Evolutionary conservation across 2,888 invertebrate species (phyloP), one percentile per base, ranked within the genome.

Genomic region (Trissolcus japonicus): DNA sequence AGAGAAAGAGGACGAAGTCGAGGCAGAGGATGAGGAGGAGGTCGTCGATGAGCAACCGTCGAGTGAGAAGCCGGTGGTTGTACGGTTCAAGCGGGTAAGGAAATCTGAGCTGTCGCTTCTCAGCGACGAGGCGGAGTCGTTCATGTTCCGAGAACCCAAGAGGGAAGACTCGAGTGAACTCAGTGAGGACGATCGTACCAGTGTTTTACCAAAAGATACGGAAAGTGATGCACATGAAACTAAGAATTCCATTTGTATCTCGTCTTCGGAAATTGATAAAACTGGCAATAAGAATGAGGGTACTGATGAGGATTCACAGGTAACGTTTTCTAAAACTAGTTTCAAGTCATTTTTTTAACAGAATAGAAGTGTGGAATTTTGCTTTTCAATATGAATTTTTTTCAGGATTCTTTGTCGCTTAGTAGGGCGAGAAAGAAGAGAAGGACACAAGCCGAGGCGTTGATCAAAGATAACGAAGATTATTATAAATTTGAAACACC

Each of bases 111-210:
- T 96, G 59, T 93, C 93, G 0, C 92, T 94, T 59, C 88, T 96
- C 56, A 95, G 95, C 83, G 95, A 95, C 82, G 96, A 96, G 87
- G 96, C 96, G 0, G 95, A 95, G 83, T 95, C 94, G 82, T 96
- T 96, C 85, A 93, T 96, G 92, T 96, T 96, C 85, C 90, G 91
- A 4, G 91, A 91, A 72, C 94, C 95, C 0, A 93, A 92, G 81
- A 91, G 92, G 48, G 92, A 93, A 16, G 93, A 93, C 69, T 90
- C 90, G 68, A 91, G 91, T 19, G 91, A 91, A 11, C 91, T 91
- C 0, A 91, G 91, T 4, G 89, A 90, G 9, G 92, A 92, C 0
- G 87, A 86, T 9, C 81, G 83, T 14, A 85, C 82, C 46, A 88
- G 89, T 73, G 74, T 86, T 35, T 73, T 87, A 56, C 88, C 89